These are phyloP conservation scores for Salvelinus fontinalis DNA, from an alignment of 2,113 vertebrate species.

Conservation along the genomic window DNA sequence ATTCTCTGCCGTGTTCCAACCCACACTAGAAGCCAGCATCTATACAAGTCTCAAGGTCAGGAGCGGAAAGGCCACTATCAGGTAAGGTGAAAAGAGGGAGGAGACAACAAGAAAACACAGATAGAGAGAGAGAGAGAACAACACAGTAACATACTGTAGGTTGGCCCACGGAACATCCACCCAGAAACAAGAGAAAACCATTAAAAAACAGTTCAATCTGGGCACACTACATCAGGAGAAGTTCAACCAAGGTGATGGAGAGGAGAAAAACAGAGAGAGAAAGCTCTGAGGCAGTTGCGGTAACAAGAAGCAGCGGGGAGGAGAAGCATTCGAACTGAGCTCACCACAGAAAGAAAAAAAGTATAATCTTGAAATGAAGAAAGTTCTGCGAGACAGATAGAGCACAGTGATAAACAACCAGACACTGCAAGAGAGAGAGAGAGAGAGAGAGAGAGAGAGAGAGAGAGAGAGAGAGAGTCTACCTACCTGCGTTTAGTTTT, in stretches of 20 bases:
- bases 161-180: not conserved
- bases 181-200: not conserved
- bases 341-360: too few species aligned
- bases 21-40: not conserved
- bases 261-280: conserved; percentile 4
- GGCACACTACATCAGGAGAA: not conserved
- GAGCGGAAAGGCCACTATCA: not conserved
- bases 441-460: conserved; percentile 6
- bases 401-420: too few species aligned
- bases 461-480: not conserved
- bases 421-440: not conserved
- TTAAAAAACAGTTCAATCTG: not conserved
- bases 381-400: too few species aligned
- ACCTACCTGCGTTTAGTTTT: too few species aligned
- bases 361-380: too few species aligned
- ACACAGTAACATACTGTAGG: too few species aligned
- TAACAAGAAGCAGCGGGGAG: too few species aligned
- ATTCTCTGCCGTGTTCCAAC: not conserved
- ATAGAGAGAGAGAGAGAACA: conserved; percentile 1
- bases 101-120: not conserved
- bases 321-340: not conserved
- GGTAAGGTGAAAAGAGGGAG: not conserved
- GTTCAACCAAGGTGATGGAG: not conserved
- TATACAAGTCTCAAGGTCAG: not conserved
- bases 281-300: not conserved